phyloP scores from a whole-genome alignment of 2,797 vertebrate genomes.

The Lateolabrax maculatus region DNA sequence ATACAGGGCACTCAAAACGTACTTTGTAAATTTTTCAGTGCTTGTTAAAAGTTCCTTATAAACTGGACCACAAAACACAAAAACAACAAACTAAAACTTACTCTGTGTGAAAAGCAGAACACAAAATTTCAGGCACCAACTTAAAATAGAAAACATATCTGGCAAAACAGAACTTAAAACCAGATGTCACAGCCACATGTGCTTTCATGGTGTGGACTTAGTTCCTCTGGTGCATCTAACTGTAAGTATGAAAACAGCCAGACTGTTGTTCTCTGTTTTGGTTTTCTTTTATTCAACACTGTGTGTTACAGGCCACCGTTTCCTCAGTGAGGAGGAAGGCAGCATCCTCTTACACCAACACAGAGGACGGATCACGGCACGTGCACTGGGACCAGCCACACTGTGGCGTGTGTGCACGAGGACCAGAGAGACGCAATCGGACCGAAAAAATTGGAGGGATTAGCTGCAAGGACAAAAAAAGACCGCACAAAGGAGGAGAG shows the following conservation, averaged over 20 bases:
- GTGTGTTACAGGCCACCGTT: neutral
- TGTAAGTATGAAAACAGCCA: neutral
- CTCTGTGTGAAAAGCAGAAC: neutral
- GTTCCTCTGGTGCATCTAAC: conserved; percentile 8
- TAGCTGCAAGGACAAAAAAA: conserved; percentile 49
- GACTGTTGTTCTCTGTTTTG: neutral
- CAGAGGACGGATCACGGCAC: neutral
- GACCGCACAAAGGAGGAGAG: conserved; percentile 44
- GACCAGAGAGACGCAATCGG: conserved; percentile 39
- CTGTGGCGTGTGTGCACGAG: conserved; percentile 26
- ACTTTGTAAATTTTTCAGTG: neutral
- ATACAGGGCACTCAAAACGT: neutral
- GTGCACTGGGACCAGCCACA: conserved; percentile 27
- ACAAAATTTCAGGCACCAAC: neutral
- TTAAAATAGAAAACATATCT: neutral
- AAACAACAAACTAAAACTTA: neutral
- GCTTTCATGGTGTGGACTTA: conserved; percentile 14
- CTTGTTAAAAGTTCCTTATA: neutral
- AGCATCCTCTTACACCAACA: neutral
- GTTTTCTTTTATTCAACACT: neutral
- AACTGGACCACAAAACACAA: neutral
- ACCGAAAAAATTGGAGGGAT: conserved; percentile 65
- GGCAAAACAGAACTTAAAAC: neutral
- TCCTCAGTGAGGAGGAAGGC: neutral
- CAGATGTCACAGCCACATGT: conserved; percentile 24